Evolutionary conservation across 1,140 invertebrate genomes (phyloP).

Genomic region (Chironomus tepperi): DNA sequence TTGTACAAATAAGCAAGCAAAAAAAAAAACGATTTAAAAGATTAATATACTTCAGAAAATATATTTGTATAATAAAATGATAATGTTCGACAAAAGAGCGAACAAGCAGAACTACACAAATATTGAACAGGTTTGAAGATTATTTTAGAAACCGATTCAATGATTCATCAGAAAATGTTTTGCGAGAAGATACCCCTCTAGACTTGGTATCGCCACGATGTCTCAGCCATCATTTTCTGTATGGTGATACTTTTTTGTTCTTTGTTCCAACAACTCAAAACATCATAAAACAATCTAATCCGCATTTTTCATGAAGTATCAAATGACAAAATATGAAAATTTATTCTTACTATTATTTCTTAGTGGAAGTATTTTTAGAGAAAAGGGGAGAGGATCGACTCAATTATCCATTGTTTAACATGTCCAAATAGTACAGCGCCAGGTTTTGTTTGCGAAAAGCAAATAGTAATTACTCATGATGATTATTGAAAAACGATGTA

Average conservation of each 20-base stretch:
- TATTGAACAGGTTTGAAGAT: slow-evolving; percentile 1
- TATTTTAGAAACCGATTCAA: background rate
- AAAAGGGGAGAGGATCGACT: too few relatives aligned
- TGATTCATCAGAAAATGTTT: background rate
- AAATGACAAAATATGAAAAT: background rate
- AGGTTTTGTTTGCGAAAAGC: too few relatives aligned
- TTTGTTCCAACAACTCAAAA: too few relatives aligned
- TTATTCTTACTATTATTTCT: too few relatives aligned
- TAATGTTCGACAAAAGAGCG: slow-evolving; percentile 5
- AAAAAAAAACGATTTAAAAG: background rate
- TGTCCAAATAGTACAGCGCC: too few relatives aligned
- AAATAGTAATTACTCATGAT: too few relatives aligned
- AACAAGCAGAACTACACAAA: slow-evolving; percentile 5
- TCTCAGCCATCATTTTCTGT: background rate
- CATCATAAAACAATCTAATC: background rate
- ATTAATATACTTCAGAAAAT: background rate
- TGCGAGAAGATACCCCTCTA: background rate
- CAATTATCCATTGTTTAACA: too few relatives aligned
- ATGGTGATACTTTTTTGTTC: too few relatives aligned
- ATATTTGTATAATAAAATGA: background rate
- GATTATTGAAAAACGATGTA: too few relatives aligned
- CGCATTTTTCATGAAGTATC: background rate
- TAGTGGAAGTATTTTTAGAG: too few relatives aligned
- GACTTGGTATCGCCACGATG: background rate
- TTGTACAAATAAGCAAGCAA: background rate